Conservation (phyloP, 64 coral and sea anemone genomes). For the Anthopleura sola region DNA sequence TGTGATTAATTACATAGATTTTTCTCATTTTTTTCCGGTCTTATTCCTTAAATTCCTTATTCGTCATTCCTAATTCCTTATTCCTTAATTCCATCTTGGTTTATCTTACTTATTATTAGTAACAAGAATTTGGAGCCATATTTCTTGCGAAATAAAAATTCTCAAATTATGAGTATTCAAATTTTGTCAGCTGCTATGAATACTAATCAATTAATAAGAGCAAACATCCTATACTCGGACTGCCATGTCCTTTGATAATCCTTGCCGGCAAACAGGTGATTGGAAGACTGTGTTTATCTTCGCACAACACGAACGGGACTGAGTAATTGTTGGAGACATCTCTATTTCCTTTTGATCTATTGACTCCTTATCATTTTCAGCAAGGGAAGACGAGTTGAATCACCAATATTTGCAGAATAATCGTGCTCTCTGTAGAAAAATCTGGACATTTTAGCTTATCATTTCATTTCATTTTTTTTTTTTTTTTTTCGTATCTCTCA, state of each 20-base stretch:
- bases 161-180: neutral
- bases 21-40: too few species aligned
- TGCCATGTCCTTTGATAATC: neutral
- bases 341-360: neutral
- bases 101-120: too few species aligned
- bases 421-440: too few species aligned
- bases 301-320: neutral
- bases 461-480: neutral
- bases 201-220: neutral
- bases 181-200: neutral
- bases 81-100: too few species aligned
- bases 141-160: neutral
- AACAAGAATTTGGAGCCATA: too few species aligned
- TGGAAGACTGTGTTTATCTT: neutral
- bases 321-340: neutral
- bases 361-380: constrained; percentile 1
- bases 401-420: neutral
- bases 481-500: neutral
- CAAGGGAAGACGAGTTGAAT: neutral
- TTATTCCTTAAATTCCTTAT: too few species aligned
- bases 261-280: neutral
- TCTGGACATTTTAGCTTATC: neutral
- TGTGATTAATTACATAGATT: too few species aligned
- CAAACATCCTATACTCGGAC: neutral
- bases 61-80: too few species aligned